Conservation (phyloP, 2,113 vertebrate genomes). For the Corythaeola cristata region DNA sequence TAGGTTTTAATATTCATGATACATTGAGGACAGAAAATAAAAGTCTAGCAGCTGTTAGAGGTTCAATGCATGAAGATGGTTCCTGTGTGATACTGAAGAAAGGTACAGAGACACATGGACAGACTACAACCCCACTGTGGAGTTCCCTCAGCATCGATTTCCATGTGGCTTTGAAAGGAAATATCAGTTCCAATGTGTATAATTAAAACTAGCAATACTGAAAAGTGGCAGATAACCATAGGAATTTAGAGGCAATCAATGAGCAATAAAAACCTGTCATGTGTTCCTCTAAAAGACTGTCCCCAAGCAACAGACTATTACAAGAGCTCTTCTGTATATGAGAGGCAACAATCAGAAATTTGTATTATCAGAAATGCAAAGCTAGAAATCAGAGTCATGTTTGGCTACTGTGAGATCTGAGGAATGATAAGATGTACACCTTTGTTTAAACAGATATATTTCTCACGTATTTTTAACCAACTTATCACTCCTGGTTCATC, state of each 20-base stretch:
- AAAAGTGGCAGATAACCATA: background rate
- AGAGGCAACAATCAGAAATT: background rate
- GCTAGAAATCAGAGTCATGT: background rate
- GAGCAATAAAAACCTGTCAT: background rate
- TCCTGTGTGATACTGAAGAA: background rate
- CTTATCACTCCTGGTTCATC: background rate
- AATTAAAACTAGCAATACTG: background rate
- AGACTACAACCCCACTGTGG: background rate
- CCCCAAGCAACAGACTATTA: background rate
- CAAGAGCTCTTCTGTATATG: rapidly evolving
- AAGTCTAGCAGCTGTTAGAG: background rate
- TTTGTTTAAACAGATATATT: background rate
- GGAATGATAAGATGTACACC: rapidly evolving
- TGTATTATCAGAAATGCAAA: background rate
- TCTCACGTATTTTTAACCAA: background rate
- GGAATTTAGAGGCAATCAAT: background rate
- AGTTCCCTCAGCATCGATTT: background rate
- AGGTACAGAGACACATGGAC: background rate
- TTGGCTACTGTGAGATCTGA: background rate
- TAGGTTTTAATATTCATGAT: background rate
- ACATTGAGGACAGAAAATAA: background rate
- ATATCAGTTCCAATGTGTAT: background rate
- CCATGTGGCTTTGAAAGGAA: background rate
- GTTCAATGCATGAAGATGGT: rapidly evolving
- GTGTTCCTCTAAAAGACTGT: background rate